Evolutionary conservation across 2,113 vertebrate species (phyloP).

Genomic region (Acanthochromis polyacanthus): DNA sequence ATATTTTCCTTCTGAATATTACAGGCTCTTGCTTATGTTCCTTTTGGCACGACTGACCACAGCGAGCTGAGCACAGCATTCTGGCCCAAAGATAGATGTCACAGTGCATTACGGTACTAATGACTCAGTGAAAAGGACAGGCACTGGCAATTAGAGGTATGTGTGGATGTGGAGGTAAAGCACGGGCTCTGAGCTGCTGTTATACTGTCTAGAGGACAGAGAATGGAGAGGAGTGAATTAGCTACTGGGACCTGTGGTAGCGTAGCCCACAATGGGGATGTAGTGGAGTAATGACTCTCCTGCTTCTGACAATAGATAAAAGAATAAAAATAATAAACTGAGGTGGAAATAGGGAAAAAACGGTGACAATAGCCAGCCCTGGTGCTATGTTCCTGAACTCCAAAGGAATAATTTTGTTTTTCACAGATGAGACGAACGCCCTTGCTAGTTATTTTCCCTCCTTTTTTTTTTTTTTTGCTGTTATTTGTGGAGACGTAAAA

Average conservation of each 20-base stretch:
- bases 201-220: constrained; percentile 23
- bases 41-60: constrained; percentile 52
- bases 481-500: constrained; percentile 4
- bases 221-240: constrained; percentile 22
- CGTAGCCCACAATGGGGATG: constrained; percentile 20
- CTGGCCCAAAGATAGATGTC: constrained; percentile 73
- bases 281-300: constrained; percentile 43
- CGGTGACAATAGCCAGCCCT: constrained; percentile 22
- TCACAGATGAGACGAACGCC: background rate
- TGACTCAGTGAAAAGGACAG: constrained; percentile 73
- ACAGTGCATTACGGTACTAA: constrained; percentile 70
- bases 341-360: constrained; percentile 26
- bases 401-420: constrained; percentile 6
- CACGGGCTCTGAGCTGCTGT: constrained; percentile 36
- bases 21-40: constrained; percentile 17
- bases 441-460: background rate
- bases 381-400: constrained; percentile 6
- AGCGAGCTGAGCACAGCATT: constrained; percentile 69
- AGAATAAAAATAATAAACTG: constrained; percentile 20
- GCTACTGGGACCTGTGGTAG: constrained; percentile 23
- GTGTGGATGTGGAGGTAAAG: constrained; percentile 59
- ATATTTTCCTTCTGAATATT: constrained; percentile 26
- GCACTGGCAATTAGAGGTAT: constrained; percentile 69
- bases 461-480: background rate
- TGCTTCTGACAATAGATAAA: constrained; percentile 43